These are phyloP conservation scores for Argya squamiceps DNA, from an alignment of 2,797 vertebrate genomes.

Conservation along the genomic window DNA sequence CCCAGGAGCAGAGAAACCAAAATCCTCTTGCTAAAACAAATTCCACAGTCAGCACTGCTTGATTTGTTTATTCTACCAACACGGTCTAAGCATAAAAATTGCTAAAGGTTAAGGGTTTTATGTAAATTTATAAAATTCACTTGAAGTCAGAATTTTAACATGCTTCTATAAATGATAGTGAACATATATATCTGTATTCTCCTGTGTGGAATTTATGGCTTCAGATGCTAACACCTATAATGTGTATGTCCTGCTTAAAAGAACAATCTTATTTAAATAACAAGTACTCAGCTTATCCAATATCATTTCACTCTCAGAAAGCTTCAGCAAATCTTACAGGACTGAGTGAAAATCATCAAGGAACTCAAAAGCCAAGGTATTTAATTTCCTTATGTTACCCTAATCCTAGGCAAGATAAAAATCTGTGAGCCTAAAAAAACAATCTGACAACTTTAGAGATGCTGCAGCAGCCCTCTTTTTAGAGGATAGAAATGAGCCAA, in stretches of 20 bases:
- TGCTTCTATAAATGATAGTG: not conserved
- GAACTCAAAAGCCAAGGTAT: not conserved
- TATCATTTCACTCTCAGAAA: not conserved
- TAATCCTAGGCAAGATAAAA: not conserved
- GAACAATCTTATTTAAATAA: not conserved
- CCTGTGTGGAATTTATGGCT: not conserved
- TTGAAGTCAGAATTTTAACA: not conserved
- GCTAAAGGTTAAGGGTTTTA: not conserved
- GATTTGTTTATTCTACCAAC: not conserved
- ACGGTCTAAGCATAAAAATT: not conserved
- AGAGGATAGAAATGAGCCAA: not conserved
- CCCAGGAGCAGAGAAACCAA: not conserved
- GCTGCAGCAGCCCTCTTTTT: not conserved
- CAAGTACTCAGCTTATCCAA: not conserved
- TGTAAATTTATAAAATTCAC: not conserved
- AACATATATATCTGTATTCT: not conserved
- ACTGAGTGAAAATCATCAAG: not conserved
- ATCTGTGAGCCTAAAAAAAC: not conserved
- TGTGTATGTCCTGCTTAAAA: not conserved
- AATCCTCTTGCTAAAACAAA: not conserved
- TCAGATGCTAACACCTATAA: not conserved
- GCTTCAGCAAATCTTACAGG: not conserved
- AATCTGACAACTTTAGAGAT: not conserved
- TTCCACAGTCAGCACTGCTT: not conserved
- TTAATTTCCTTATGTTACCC: not conserved